These are phyloP conservation scores for Porites divaricata DNA, from an alignment of 92 coral and sea anemone genomes.

Conservation along the genomic window DNA sequence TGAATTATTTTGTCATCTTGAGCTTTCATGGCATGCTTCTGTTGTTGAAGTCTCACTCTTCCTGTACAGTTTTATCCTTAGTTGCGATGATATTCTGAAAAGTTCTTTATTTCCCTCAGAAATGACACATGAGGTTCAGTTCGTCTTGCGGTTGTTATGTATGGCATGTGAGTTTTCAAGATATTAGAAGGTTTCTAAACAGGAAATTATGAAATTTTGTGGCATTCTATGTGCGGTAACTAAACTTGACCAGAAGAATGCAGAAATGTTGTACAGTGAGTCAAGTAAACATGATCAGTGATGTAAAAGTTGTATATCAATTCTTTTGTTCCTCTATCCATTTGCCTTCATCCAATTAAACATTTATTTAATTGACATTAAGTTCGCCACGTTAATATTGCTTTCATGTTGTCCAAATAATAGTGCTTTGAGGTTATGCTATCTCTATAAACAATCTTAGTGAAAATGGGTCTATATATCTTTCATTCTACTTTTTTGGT, in stretches of 20 bases:
- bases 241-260: conserved; percentile 16
- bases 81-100: conserved; percentile 37
- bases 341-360: conserved; percentile 40
- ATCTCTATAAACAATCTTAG: conserved; percentile 32
- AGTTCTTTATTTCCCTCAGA: neutral
- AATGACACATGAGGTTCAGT: neutral
- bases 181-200: conserved; percentile 3
- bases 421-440: conserved; percentile 20
- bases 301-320: conserved; percentile 21
- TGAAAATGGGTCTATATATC: neutral
- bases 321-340: conserved; percentile 28
- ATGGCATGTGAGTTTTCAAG: neutral
- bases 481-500: neutral
- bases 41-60: conserved; percentile 3
- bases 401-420: conserved; percentile 21
- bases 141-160: neutral
- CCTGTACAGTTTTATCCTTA: neutral
- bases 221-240: conserved; percentile 20
- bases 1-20: conserved; percentile 67
- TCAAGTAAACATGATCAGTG: conserved; percentile 35
- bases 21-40: conserved; percentile 32
- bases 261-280: neutral
- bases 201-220: conserved; percentile 21
- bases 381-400: conserved; percentile 27
- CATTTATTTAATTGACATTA: conserved; percentile 36